phyloP scores from a whole-genome alignment of 1,140 invertebrate genomes.

The Drosophila kohkoa region DNA sequence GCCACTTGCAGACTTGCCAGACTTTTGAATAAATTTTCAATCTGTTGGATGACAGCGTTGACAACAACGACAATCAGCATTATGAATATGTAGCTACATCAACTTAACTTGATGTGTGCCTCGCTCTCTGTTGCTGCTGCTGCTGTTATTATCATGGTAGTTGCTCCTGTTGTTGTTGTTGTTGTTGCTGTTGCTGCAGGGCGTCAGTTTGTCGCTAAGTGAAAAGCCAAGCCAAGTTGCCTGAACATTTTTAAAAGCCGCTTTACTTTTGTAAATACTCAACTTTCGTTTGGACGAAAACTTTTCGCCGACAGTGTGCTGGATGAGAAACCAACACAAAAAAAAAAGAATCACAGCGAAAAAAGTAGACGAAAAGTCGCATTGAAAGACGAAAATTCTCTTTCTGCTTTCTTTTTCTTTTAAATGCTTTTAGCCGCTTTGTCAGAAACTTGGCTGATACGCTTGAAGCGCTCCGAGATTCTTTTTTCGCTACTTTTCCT shows the following conservation, averaged over 20 bases:
- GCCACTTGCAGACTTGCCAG: conserved; percentile 65
- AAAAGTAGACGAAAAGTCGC: conserved; percentile 35
- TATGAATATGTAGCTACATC: conserved; percentile 80
- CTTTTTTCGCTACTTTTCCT: conserved; percentile 4
- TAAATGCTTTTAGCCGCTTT: conserved; percentile 79
- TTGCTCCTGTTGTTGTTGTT: neutral
- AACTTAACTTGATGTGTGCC: conserved; percentile 59
- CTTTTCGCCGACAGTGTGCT: conserved; percentile 49
- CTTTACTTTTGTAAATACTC: conserved; percentile 71
- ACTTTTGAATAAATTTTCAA: conserved; percentile 81
- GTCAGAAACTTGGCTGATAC: conserved; percentile 53
- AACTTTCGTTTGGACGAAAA: conserved; percentile 63
- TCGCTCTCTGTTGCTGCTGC: conserved; percentile 18
- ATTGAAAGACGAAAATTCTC: conserved; percentile 48
- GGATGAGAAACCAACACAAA: conserved; percentile 3
- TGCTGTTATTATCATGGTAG: conserved; percentile 20
- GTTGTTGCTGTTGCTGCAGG: conserved; percentile 17
- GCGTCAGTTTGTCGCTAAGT: conserved; percentile 64
- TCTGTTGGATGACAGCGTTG: conserved; percentile 57
- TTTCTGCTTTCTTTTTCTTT: conserved; percentile 31
- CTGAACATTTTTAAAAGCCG: conserved; percentile 77
- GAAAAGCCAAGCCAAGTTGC: conserved; percentile 74
- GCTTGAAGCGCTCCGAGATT: conserved; percentile 38
- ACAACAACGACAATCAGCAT: conserved; percentile 62
- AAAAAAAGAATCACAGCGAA: conserved; percentile 24